Evolutionary conservation across 2,797 vertebrate genomes (phyloP).

Genomic region (Danio choprae): DNA sequence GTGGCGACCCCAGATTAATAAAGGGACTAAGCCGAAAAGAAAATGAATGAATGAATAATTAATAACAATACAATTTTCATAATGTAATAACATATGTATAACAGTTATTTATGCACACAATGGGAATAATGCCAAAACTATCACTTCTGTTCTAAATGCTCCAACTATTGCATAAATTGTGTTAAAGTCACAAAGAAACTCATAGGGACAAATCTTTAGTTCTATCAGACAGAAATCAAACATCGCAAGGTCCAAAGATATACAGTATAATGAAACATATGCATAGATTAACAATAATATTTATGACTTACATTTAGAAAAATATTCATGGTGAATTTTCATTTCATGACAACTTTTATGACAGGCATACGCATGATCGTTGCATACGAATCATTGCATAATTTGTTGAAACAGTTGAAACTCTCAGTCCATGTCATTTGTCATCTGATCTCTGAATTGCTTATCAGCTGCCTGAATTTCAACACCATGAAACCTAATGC

Average conservation of each 20-base stretch:
- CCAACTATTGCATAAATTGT: not conserved
- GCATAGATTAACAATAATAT: not conserved
- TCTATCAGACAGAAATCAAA: not conserved
- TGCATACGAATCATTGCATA: no score
- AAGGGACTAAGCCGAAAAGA: no score
- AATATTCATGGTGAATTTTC: not conserved
- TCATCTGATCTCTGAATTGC: constrained; percentile 39
- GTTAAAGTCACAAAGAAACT: not conserved
- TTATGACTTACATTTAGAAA: not conserved
- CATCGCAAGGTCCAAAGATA: not conserved
- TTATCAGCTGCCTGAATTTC: constrained; percentile 51
- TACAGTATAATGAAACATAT: not conserved
- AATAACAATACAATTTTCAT: no score
- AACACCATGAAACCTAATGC: constrained; percentile 52
- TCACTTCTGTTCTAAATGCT: not conserved
- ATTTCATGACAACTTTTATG: not conserved
- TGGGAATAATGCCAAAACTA: not conserved
- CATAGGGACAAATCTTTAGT: not conserved
- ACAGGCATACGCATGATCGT: constrained; percentile 47
- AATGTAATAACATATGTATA: no score
- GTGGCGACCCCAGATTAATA: no score
- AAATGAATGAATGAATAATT: no score
- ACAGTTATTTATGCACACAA: not conserved
- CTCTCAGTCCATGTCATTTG: constrained; percentile 9
- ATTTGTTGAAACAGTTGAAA: not conserved